Evolutionary conservation across 2,113 vertebrate genomes (phyloP), one percentile per base, ranked within the genome.

Genomic region (Epinephelus fuscoguttatus): DNA sequence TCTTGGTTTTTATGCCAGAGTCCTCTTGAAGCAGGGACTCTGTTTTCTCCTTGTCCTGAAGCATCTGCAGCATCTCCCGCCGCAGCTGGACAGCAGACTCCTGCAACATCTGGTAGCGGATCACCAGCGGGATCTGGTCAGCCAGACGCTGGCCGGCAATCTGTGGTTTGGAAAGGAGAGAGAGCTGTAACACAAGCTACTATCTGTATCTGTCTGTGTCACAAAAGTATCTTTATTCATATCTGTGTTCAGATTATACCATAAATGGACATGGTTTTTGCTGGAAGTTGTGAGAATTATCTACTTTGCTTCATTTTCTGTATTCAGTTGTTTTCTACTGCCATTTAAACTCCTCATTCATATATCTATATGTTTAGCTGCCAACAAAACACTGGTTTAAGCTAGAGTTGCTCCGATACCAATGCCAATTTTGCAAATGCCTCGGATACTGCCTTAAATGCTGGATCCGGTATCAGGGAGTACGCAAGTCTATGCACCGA

Each of bases 91-190:
- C 45, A 1, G 94, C 93, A 0, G 85, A 93, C 37, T 95, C 94
- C 37, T 91, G 86, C 25, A 98, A 88, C 7, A 95, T 25, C 75
- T 86, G 91, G 89, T 94, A 96, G 67, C 95, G 93, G 79, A 97
- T 94, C 84, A 96, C 93, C 70, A 96, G 75, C 0, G 97, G 96
- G 76, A 97, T 83, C 81, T 97, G 96, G 50, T 94, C 95, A 47
- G 94, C 84, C 66, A 97, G 91, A 76, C 95, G 95, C 42, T 82
- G 92, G 13, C 86, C 88, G 18, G 91, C 92, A 84, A 94, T 96
- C 97, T 97, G 91, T 50, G 30, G 42, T 53, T 21, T 25, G 21
- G 25, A 73, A 4, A 69, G 0, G 21, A n/a, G 18, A 10, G 30
- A 68, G 8, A 1, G 12, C 33, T 47, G 4, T 52, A 50, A 70